Percentiles rank a stretch among this genome's conserved stretches.
Evolutionary conservation across 2,888 invertebrate genomes (phyloP).

Genomic region (Leuctra nigra): DNA sequence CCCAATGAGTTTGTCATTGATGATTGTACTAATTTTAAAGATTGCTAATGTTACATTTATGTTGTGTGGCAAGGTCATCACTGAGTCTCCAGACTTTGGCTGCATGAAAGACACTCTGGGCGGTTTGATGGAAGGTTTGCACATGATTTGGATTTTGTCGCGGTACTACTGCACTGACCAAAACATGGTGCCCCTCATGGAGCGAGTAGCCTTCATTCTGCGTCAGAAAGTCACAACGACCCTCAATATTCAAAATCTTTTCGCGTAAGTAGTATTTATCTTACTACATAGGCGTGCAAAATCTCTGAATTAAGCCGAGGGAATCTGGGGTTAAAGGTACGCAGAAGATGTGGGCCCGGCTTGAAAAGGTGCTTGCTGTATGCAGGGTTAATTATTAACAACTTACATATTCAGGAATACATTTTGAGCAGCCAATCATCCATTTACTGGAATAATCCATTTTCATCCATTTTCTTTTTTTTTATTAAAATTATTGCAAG

Average conservation of each 20-base stretch:
- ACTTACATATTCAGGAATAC: no score
- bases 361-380: no score
- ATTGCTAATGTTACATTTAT: neutral
- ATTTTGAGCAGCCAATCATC: no score
- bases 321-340: no score
- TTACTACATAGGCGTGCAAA: no score
- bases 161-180: slow-evolving; percentile 78
- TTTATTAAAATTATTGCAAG: no score
- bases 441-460: no score
- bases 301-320: no score
- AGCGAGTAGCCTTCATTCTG: slow-evolving; percentile 76
- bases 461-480: no score
- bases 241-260: slow-evolving; percentile 64
- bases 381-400: no score
- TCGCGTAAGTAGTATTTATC: slow-evolving; percentile 61
- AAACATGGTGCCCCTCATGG: slow-evolving; percentile 76
- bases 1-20: neutral
- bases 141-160: slow-evolving; percentile 89
- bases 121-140: slow-evolving; percentile 72
- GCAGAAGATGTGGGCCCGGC: no score
- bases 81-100: slow-evolving; percentile 42
- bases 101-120: slow-evolving; percentile 67
- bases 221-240: slow-evolving; percentile 66
- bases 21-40: neutral
- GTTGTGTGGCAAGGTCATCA: neutral